phyloP scores from a whole-genome alignment of 2,888 invertebrate species.

The Ctena decussata region DNA sequence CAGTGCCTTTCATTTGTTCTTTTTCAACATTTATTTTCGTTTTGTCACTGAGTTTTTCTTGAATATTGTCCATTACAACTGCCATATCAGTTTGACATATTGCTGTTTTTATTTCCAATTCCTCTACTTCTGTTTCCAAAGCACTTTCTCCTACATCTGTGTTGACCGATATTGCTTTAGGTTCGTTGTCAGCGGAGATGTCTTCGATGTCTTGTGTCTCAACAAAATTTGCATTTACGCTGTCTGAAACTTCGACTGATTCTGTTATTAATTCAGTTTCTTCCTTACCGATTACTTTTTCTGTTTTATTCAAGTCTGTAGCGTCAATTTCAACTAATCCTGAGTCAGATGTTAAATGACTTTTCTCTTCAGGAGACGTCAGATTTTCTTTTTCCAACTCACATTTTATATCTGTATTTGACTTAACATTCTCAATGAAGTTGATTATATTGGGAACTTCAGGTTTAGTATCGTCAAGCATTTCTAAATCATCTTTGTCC shows the following conservation, averaged over 20 bases:
- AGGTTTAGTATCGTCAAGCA: conserved; percentile 30
- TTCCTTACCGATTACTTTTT: not conserved
- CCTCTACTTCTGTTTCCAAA: not conserved
- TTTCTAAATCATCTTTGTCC: not conserved
- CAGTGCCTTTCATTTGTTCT: not conserved
- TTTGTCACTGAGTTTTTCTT: not conserved
- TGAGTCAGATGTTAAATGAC: not conserved
- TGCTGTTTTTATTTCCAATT: not conserved
- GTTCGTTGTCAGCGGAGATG: too few relatives aligned
- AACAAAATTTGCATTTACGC: too few relatives aligned
- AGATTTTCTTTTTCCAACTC: not conserved
- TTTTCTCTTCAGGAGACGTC: not conserved
- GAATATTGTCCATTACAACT: not conserved
- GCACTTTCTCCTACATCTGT: not conserved
- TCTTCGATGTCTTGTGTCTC: too few relatives aligned
- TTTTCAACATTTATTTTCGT: not conserved
- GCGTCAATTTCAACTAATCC: not conserved
- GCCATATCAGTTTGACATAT: not conserved
- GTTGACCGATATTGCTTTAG: too few relatives aligned
- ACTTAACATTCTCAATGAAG: conserved; percentile 1
- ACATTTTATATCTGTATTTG: not conserved
- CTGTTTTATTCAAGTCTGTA: too few relatives aligned
- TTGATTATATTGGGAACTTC: conserved; percentile 35
- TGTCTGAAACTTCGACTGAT: too few relatives aligned
- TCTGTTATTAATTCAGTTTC: not conserved